A percentile compares a stretch with the other conserved stretches of the same genome.
These are phyloP conservation scores for Liopterus haemorrhoidalis DNA, from an alignment of 2,888 invertebrate species.

Conservation along the genomic window DNA sequence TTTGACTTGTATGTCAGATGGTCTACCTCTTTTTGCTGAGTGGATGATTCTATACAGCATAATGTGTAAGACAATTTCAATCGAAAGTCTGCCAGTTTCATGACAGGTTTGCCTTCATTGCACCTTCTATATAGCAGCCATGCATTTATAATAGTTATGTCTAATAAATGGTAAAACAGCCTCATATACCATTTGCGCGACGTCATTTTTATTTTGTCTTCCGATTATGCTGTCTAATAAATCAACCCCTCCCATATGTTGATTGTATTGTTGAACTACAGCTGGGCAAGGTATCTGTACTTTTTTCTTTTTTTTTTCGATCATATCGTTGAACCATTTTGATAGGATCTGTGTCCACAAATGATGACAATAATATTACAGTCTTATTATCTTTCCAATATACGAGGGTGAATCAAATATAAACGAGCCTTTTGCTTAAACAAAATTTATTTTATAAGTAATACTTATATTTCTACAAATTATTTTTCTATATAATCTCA, in stretches of 20 bases:
- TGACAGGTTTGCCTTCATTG: no score
- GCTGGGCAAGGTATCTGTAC: slow-evolving; percentile 31
- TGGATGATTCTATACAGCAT: background rate
- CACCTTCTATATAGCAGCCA: slow-evolving; percentile 31
- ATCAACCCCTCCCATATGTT: slow-evolving; percentile 35
- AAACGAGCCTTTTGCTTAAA: no score
- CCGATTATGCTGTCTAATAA: slow-evolving; percentile 34
- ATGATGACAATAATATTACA: slow-evolving; percentile 38
- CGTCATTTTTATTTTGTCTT: slow-evolving; percentile 28
- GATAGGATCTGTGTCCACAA: slow-evolving; percentile 36
- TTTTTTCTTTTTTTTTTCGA: slow-evolving; percentile 26
- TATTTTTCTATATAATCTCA: no score
- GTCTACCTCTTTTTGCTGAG: background rate
- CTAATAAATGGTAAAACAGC: slow-evolving; percentile 28
- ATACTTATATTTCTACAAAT: no score
- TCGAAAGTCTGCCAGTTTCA: background rate
- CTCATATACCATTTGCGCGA: slow-evolving; percentile 30
- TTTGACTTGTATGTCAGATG: background rate
- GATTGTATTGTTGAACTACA: slow-evolving; percentile 33
- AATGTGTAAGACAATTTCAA: background rate
- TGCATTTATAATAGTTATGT: slow-evolving; percentile 29
- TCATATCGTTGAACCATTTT: slow-evolving; percentile 17
- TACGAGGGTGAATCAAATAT: no score
- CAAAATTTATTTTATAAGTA: no score
- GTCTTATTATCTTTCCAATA: slow-evolving; percentile 41